phyloP scores from a whole-genome alignment of 2,797 vertebrate species.

The Nyctibius grandis region DNA sequence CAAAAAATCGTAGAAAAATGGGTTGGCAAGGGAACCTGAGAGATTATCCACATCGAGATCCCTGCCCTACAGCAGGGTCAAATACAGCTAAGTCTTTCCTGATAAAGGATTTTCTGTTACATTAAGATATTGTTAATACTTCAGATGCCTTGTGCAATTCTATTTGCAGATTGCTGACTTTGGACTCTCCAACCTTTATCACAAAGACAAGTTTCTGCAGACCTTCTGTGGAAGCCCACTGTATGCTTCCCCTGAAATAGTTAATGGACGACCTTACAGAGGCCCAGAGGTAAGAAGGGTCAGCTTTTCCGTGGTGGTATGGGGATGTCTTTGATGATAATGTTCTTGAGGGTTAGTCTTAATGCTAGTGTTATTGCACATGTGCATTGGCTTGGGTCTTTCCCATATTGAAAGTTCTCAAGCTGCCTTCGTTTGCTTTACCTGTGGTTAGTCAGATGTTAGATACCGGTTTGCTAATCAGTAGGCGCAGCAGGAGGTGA shows the following conservation, averaged over 20 bases:
- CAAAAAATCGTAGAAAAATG: not conserved
- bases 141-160: not conserved
- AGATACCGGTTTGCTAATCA: not conserved
- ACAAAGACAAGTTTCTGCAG: slow-evolving; percentile 97
- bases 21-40: not conserved
- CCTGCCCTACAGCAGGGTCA: not conserved
- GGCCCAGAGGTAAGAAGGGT: slow-evolving; percentile 89
- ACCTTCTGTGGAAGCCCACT: slow-evolving; percentile 98
- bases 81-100: not conserved
- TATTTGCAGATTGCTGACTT: slow-evolving; percentile 94
- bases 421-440: not conserved
- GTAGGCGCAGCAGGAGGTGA: not conserved
- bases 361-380: not conserved
- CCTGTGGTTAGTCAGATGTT: not conserved
- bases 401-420: not conserved
- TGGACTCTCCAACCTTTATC: slow-evolving; percentile 96
- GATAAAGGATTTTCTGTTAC: not conserved
- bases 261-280: slow-evolving; percentile 95
- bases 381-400: not conserved
- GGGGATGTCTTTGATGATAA: not conserved
- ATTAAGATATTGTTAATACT: not conserved
- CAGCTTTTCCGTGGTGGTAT: not conserved
- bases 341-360: not conserved
- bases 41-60: not conserved
- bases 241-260: slow-evolving; percentile 98